Base-by-base conservation (phyloP, 2,888 invertebrate species). In the Philopedon plagiatum region DNA sequence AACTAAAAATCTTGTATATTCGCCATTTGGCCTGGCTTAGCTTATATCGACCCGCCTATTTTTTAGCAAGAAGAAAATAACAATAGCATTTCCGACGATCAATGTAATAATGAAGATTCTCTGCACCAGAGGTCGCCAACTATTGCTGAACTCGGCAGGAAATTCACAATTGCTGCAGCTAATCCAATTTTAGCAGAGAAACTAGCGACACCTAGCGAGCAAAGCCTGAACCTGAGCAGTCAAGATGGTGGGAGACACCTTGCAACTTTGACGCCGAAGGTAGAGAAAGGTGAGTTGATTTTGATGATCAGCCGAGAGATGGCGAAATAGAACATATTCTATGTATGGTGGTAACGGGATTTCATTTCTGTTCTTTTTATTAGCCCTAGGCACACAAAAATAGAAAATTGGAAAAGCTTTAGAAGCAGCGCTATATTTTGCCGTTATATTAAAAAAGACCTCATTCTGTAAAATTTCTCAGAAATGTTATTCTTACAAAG, bases 131-230 rank as follows among this genome's bases (percentile, higher is more conserved):
- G 80, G 75, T 81, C 82, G 73, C 85, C 85, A 73, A 78, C 81
- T 34, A 76, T 83, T 75, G 74, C 83, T 3, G 85, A 85, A 73
- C 82, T 85, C 80, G 80, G 74, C 21, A 54, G 85, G 34, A 80
- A 78, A 61, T 93, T 91, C 83, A 93, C 93, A 78, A 94, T 95
- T 76, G 93, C 93, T 26, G 94, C 95, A 9, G 93, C 94, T 54
- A 96, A 96, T 86, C 96, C 96, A 13, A 86, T 96, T 77, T 88
- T 96, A 74, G 95, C 95, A 78, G 95, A 95, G 88, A 92, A 92
- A 83, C 85, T 90, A 76, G 88, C 86, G 86, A 88, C 83, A 86
- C 89, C 86, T 87, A 88, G 86, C 87, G 83, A 83, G 63, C 81
- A 81, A 77, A 78, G 74, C 54, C 66, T 79, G 44, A 81, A 81